Percentiles rank a stretch among this genome's conserved stretches.
Conservation (phyloP, 2,113 vertebrate genomes). For the Rutilus rutilus region DNA sequence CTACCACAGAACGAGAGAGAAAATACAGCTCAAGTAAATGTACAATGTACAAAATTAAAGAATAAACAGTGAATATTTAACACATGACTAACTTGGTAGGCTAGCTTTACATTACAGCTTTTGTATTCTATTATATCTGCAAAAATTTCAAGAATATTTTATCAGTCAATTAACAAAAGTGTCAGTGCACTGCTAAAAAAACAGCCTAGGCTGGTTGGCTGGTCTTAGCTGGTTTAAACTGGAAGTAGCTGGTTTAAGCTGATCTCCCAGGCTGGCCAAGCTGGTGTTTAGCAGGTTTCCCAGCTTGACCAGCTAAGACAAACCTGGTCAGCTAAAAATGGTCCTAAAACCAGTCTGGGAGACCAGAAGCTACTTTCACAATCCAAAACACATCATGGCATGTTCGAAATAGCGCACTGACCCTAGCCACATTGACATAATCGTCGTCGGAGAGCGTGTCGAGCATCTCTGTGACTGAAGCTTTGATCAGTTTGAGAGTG, state of each 20-base stretch:
- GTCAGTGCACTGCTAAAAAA: background rate
- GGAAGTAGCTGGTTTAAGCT: no score
- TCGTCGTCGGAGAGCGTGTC: conserved; percentile 92
- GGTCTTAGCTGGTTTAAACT: no score
- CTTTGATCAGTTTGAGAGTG: conserved; percentile 98
- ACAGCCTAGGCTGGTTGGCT: no score
- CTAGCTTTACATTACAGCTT: background rate
- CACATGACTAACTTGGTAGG: background rate
- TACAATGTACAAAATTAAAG: background rate
- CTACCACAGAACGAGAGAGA: conserved; percentile 66
- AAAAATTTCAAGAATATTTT: background rate
- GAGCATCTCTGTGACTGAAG: conserved; percentile 95
- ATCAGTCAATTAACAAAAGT: background rate
- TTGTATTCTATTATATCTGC: background rate
- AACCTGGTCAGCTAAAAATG: no score
- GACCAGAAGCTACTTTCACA: background rate
- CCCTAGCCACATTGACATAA: conserved; percentile 80
- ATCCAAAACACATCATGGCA: background rate
- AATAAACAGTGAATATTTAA: background rate
- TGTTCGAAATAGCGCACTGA: conserved; percentile 49
- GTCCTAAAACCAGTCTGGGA: no score
- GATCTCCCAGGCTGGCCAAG: no score
- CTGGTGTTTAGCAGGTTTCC: no score
- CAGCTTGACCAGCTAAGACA: no score
- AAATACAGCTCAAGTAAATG: background rate